Evolutionary conservation across 2,797 vertebrate species (phyloP).

Genomic region (Otolemur crassicaudatus): DNA sequence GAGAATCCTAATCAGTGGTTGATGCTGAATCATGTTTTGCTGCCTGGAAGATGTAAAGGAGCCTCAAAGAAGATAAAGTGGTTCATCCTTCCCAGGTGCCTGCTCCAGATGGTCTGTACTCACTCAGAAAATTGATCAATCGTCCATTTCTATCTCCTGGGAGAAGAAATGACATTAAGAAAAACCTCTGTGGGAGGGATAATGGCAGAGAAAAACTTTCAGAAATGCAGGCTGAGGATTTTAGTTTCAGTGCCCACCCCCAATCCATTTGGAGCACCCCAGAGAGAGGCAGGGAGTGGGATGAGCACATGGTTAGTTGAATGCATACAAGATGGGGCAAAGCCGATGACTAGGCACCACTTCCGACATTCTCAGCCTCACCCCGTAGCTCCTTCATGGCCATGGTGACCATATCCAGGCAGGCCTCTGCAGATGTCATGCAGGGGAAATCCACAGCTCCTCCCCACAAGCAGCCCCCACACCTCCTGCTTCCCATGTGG

Average conservation of each 20-base stretch:
- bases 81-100: not conserved
- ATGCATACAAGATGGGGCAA: not conserved
- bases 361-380: not conserved
- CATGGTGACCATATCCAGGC: not conserved
- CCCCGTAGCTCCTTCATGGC: not conserved
- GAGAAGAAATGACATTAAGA: slow-evolving; percentile 34
- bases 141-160: not conserved
- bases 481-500: not conserved
- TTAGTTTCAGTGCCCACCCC: not conserved
- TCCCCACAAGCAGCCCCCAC: not conserved
- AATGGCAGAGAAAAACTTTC: not conserved
- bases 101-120: not conserved
- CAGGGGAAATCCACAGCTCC: not conserved
- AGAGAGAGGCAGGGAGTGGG: not conserved
- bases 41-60: not conserved
- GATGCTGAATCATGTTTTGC: slow-evolving; percentile 18
- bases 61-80: slow-evolving; percentile 14
- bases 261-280: not conserved
- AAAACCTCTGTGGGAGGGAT: not conserved
- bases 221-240: not conserved
- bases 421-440: not conserved
- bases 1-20: not conserved
- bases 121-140: slow-evolving; percentile 25
- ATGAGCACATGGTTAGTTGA: not conserved
- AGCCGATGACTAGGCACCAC: not conserved